Evolutionary conservation across 2,797 vertebrate genomes (phyloP), one percentile per base, ranked within the genome.

Genomic region (Lindbergichthys nudifrons): DNA sequence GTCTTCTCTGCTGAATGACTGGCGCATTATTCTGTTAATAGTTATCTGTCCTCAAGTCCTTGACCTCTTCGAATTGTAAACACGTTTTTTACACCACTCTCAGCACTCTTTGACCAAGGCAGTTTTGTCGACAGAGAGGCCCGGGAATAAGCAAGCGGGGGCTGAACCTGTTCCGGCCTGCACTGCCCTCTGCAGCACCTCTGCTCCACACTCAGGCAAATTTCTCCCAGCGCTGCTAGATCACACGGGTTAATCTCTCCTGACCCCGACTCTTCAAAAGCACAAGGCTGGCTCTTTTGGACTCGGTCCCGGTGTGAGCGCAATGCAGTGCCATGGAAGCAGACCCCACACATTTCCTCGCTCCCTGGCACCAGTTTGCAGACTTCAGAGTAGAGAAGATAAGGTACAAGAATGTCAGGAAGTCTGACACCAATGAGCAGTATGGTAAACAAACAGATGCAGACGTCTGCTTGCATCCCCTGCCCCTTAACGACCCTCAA

Each of bases 1-100:
- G 92, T 91, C 82, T 70, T 82, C 89, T 90, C 87, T 75, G 80
- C 71, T 88, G 67, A 92, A 80, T 85, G 78, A 81, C 84, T 93
- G 92, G 92, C 92, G 94, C 88, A 93, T 96, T 96, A 96, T 96
- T 97, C 95, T 96, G 95, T 95, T 97, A 97, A 96, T 96, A 96
- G 95, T 96, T 97, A 97, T 98, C 97, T 97, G 95, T 96, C 95
- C 95, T 90, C 92, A 95, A 97, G 96, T 97, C 96, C 97, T 98
- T 98, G 97, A 98, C 96, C 97, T 94, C 93, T 92, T 87, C 10
- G 80, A 90, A 93, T 96, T 97, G 96, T 97, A 98, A 98, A 98
- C 96, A 97, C 88, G 90, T 96, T 96, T 96, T 93, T 93, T 93
- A 91, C 91, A 91, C 92, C 90, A 84, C 90, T 91, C 93, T 96